These are phyloP conservation scores for Lasioglossum calceatum DNA, from an alignment of 2,888 invertebrate species.

Conservation along the genomic window DNA sequence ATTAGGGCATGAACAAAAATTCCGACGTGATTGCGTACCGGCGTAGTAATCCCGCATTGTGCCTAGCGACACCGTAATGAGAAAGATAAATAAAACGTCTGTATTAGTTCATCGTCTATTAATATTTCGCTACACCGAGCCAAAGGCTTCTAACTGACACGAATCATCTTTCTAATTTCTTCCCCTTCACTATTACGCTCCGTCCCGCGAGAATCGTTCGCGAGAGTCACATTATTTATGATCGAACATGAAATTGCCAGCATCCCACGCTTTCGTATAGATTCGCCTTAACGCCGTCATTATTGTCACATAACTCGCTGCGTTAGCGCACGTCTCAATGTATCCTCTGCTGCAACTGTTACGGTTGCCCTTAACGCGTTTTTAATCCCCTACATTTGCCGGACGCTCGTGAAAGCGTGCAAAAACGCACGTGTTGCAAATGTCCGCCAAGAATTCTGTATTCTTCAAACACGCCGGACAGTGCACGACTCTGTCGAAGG, in stretches of 20 bases:
- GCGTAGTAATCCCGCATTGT: not conserved
- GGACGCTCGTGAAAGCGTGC: not conserved
- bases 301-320: slow-evolving; percentile 54
- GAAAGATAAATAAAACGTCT: slow-evolving; percentile 12
- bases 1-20: not conserved
- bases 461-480: not conserved
- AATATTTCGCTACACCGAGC: slow-evolving; percentile 29
- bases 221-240: slow-evolving; percentile 56
- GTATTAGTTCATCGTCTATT: slow-evolving; percentile 51
- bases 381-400: not conserved
- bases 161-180: slow-evolving; percentile 52
- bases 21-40: not conserved
- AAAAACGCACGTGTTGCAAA: not conserved
- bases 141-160: slow-evolving; percentile 37
- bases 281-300: slow-evolving; percentile 46
- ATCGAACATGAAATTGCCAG: slow-evolving; percentile 59
- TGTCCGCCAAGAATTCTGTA: not conserved
- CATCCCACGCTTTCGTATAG: slow-evolving; percentile 51
- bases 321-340: slow-evolving; percentile 25
- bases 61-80: not conserved
- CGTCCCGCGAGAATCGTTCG: slow-evolving; percentile 33
- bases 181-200: slow-evolving; percentile 47
- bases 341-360: not conserved
- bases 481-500: not conserved
- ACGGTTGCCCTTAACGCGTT: slow-evolving; percentile 1